Percentiles rank a stretch among this genome's conserved stretches.
phyloP scores from a whole-genome alignment of 2,113 vertebrate species.

The Daboia siamensis region DNA sequence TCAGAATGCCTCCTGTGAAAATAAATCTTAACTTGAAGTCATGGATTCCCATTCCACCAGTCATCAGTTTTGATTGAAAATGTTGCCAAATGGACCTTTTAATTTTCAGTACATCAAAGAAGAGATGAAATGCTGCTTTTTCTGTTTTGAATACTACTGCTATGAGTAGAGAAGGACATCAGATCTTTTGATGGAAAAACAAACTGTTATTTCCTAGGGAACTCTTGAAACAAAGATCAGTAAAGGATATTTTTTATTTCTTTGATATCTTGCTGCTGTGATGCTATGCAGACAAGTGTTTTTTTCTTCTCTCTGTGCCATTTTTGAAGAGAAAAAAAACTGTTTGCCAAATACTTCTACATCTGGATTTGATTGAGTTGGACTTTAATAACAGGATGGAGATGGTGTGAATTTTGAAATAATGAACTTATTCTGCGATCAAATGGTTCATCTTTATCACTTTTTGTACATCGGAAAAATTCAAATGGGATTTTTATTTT shows the following conservation, averaged over 20 bases:
- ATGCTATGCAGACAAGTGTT: conserved; percentile 86
- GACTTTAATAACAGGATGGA: conserved; percentile 69
- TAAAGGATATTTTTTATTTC: conserved; percentile 79
- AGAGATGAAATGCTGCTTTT: conserved; percentile 68
- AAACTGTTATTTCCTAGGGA: conserved; percentile 68
- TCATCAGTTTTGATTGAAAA: conserved; percentile 60
- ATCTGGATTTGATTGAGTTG: conserved; percentile 70
- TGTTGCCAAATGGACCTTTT: conserved; percentile 70
- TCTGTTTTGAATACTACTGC: conserved; percentile 57
- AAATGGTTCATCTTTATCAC: conserved; percentile 93
- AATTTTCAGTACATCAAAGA: conserved; percentile 56
- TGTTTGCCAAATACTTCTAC: conserved; percentile 87
- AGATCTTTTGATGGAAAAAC: conserved; percentile 60
- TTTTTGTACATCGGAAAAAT: conserved; percentile 96
- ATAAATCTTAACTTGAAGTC: conserved; percentile 61
- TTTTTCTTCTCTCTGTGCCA: conserved; percentile 76
- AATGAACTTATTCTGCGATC: conserved; percentile 80
- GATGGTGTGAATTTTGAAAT: conserved; percentile 73
- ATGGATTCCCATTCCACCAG: conserved; percentile 47
- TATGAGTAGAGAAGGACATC: conserved; percentile 63
- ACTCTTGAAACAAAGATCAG: conserved; percentile 69
- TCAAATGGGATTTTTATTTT: conserved; percentile 98
- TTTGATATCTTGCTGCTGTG: conserved; percentile 82
- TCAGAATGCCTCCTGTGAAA: conserved; percentile 48
- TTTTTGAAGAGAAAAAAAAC: conserved; percentile 75